Evolutionary conservation across 1,140 invertebrate genomes (phyloP), one percentile per base, ranked within the genome.

Genomic region (Heliconius himera): DNA sequence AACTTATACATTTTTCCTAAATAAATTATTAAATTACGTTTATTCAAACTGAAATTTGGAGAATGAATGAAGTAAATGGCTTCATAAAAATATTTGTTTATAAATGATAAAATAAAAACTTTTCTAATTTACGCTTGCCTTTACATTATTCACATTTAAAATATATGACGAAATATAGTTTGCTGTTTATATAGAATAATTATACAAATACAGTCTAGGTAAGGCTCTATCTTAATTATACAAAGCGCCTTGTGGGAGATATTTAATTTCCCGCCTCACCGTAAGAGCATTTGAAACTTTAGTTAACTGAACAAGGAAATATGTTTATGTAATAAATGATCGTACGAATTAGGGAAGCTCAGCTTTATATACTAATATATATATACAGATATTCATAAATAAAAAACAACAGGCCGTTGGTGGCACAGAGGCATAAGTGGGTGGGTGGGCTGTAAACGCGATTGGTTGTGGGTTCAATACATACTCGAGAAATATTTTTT

Each of bases 241-340:
- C 70, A 72, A 72, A 72, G 70, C 70, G 70, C 29, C 70, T 72
- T 72, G 70, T 38, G 70, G 70, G 70, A 72, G 70, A 72, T 72
- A 72, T 72, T 72, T 72, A 72, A 72, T 72, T 72, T 72, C 70
- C 70, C 70, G 70, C 70, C 36, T 72, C 70, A 41, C 70, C 70
- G 70, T 72, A 72, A 72, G 70, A 72, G 36, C 70, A 41, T 72
- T 38, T 72, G 70, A 72, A 72, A 72, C 70, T 72, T 72, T 72
- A 66, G 70, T 72, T 72, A 72, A 72, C 70, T 41, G 33, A 38
- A 38, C 70, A 41, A 72, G 70, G 29, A 72, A 72, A 72, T 72
- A 72, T 72, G 36, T 41, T 72, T 66, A 66, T 66, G 26, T 66
- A 66, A 66, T 66, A 66, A 66, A 66, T 66, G 9, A 66, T 66